Evolutionary conservation across 2,888 invertebrate species (phyloP).

Genomic region (Ommatoiulus sabulosus): DNA sequence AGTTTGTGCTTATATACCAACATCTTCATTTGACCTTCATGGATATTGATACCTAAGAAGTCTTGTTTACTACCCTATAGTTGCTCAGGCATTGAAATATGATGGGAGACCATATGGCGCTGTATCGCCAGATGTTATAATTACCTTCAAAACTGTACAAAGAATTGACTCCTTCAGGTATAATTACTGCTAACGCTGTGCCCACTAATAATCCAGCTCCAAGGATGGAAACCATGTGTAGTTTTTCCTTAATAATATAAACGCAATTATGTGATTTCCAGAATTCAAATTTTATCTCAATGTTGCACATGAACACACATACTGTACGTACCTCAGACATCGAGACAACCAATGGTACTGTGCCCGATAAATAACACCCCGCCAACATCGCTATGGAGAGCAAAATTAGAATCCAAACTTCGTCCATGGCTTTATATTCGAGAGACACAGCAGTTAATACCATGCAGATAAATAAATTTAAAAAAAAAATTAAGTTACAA

Average conservation of each 20-base stretch:
- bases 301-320: neutral
- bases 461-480: slow-evolving; percentile 23
- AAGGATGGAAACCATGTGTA: slow-evolving; percentile 92
- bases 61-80: too few species aligned
- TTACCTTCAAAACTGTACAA: slow-evolving; percentile 64
- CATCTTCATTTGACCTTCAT: too few species aligned
- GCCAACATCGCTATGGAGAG: slow-evolving; percentile 93
- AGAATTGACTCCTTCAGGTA: slow-evolving; percentile 94
- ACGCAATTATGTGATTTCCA: slow-evolving; percentile 17
- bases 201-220: slow-evolving; percentile 98
- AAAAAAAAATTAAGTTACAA: neutral
- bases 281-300: neutral
- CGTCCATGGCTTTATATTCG: slow-evolving; percentile 76
- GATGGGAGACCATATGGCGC: neutral
- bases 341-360: slow-evolving; percentile 91
- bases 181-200: slow-evolving; percentile 96
- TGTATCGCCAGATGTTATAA: neutral
- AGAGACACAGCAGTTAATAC: neutral
- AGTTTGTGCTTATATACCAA: too few species aligned
- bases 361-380: slow-evolving; percentile 95
- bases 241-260: slow-evolving; percentile 79
- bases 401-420: slow-evolving; percentile 83
- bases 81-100: neutral
- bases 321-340: slow-evolving; percentile 87
- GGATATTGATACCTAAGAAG: too few species aligned